These are phyloP conservation scores for Cuniculus paca DNA, from an alignment of 2,797 vertebrate species.

Conservation along the genomic window DNA sequence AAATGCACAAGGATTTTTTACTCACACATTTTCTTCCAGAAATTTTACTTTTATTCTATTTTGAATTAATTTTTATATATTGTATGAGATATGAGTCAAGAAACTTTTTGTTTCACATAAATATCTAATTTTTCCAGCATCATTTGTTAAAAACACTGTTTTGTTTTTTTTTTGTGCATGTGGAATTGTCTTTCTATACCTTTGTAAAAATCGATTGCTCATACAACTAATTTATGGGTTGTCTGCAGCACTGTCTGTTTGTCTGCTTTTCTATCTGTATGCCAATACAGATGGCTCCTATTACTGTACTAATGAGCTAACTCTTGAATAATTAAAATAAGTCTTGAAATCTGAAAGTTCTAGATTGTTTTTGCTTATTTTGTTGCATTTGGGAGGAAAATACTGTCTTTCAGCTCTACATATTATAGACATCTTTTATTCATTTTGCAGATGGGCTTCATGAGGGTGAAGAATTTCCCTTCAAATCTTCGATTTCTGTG, in stretches of 20 bases:
- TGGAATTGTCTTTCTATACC: neutral
- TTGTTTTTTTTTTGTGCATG: neutral
- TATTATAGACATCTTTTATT: neutral
- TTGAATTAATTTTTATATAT: neutral
- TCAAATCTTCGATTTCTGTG: neutral
- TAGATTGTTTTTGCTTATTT: neutral
- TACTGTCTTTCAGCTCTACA: neutral
- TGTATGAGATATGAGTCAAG: neutral
- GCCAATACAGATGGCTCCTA: neutral
- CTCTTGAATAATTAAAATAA: neutral
- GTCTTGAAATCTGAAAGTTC: neutral
- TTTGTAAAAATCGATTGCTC: neutral
- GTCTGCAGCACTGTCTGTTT: neutral
- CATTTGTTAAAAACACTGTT: neutral
- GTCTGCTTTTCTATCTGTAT: neutral
- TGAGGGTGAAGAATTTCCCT: neutral
- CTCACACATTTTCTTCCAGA: neutral
- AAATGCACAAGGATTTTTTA: neutral
- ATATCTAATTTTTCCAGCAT: neutral
- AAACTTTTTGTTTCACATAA: neutral
- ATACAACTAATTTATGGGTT: neutral
- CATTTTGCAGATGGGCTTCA: neutral
- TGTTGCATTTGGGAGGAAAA: neutral
- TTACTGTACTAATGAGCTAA: neutral
- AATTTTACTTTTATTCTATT: neutral